phyloP scores from a whole-genome alignment of 2,888 invertebrate species.

The Mythimna albipuncta region DNA sequence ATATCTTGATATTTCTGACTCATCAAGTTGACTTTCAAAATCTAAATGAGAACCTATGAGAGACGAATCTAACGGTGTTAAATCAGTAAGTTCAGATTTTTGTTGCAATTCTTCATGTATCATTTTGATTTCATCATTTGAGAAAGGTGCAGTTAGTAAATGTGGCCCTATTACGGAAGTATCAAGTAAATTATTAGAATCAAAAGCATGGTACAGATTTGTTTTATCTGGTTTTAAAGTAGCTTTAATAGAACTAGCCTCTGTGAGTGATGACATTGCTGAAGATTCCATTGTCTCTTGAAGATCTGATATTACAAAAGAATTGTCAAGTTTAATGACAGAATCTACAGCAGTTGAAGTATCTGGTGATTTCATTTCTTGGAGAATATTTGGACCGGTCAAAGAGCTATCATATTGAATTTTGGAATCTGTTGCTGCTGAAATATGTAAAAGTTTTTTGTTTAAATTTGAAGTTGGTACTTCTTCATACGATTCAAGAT shows the following conservation, averaged over 20 bases:
- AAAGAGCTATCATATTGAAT: slow-evolving; percentile 1
- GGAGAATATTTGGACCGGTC: not conserved
- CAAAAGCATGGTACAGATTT: not conserved
- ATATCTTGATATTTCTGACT: not conserved
- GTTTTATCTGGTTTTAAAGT: not conserved
- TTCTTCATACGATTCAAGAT: not conserved
- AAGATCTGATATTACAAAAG: slow-evolving; percentile 3
- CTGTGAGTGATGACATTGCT: not conserved
- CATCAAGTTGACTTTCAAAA: not conserved
- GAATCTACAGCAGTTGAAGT: not conserved
- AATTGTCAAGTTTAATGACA: not conserved
- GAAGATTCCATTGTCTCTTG: not conserved
- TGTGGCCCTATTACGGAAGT: slow-evolving; percentile 2
- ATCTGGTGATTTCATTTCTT: not conserved
- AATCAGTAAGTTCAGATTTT: not conserved
- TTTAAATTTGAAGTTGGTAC: not conserved
- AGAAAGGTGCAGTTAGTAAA: not conserved
- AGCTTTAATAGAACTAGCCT: not conserved
- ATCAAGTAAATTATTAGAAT: slow-evolving; percentile 5
- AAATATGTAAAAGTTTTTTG: not conserved
- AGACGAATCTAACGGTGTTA: slow-evolving; percentile 7
- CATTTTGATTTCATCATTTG: not conserved
- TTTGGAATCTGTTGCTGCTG: not conserved
- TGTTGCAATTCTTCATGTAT: not conserved
- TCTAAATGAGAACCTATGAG: not conserved